Conservation (phyloP, 2,888 invertebrate genomes). For the Coelopa pilipes region DNA sequence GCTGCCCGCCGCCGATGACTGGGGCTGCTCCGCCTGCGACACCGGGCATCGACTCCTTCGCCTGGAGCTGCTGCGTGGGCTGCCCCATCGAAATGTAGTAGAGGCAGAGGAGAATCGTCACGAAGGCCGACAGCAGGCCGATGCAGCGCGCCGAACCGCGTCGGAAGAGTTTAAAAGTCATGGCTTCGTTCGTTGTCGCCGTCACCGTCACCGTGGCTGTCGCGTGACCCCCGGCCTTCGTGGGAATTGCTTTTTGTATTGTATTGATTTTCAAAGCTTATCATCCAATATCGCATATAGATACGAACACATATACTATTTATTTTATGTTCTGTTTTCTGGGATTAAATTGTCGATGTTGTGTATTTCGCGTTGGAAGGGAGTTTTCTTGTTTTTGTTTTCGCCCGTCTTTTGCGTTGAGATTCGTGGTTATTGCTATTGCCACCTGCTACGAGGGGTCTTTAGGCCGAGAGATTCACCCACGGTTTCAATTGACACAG, state of each 20-base stretch:
- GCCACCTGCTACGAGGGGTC: no score
- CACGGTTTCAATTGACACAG: background rate
- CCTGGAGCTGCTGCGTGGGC: conserved; percentile 49
- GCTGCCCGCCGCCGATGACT: conserved; percentile 38
- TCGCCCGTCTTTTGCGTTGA: background rate
- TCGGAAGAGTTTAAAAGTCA: conserved; percentile 66
- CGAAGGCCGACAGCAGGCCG: conserved; percentile 64
- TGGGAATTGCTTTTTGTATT: background rate
- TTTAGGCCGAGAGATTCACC: no score
- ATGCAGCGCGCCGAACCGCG: conserved; percentile 66
- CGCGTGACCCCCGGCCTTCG: background rate
- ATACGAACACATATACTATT: conserved; percentile 3
- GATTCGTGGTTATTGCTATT: conserved; percentile 27
- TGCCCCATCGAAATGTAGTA: conserved; percentile 68
- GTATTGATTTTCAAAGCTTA: conserved; percentile 11
- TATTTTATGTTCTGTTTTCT: conserved; percentile 16
- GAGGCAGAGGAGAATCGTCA: conserved; percentile 65
- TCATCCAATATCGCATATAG: conserved; percentile 12
- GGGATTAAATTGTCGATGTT: conserved; percentile 5
- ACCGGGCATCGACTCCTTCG: conserved; percentile 37
- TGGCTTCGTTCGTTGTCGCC: conserved; percentile 45
- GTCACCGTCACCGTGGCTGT: background rate
- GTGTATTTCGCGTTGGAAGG: background rate
- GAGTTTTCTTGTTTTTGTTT: background rate
- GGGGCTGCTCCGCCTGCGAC: conserved; percentile 43